A percentile compares a stretch with the other conserved stretches of the same genome.
These are phyloP conservation scores for Sebastolobus alascanus DNA, from an alignment of 2,797 vertebrate genomes.

Conservation along the genomic window DNA sequence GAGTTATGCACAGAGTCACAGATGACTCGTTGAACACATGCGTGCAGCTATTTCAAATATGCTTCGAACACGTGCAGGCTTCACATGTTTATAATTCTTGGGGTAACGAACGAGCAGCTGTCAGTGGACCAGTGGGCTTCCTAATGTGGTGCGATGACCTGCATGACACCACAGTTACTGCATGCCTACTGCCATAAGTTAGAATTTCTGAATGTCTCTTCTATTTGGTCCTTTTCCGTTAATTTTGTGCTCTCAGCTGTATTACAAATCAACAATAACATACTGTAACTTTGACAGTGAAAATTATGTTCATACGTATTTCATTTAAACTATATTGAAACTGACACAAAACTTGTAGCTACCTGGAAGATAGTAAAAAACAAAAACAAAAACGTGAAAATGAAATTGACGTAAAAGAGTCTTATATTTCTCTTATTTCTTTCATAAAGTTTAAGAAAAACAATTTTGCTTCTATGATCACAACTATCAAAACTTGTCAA, in stretches of 20 bases:
- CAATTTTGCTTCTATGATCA: neutral
- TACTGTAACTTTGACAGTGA: neutral
- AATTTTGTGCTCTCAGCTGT: neutral
- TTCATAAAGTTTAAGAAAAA: neutral
- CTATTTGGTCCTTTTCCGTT: neutral
- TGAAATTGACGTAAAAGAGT: neutral
- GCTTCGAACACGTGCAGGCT: conserved; percentile 44
- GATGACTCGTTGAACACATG: conserved; percentile 43
- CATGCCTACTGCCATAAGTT: neutral
- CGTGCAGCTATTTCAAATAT: conserved; percentile 57
- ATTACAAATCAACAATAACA: neutral
- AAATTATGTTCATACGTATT: neutral
- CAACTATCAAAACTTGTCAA: neutral
- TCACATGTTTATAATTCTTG: conserved; percentile 56
- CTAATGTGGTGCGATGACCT: neutral
- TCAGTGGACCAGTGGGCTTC: conserved; percentile 27
- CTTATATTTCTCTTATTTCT: neutral
- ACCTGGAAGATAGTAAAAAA: neutral
- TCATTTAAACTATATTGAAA: neutral
- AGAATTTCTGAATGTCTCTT: neutral
- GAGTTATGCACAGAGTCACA: conserved; percentile 46
- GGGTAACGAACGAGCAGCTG: conserved; percentile 62
- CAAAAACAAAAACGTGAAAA: neutral
- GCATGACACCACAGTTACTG: neutral
- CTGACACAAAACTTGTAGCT: neutral